phyloP scores from a whole-genome alignment of 1,140 invertebrate species.

The Drosophila sproati region DNA sequence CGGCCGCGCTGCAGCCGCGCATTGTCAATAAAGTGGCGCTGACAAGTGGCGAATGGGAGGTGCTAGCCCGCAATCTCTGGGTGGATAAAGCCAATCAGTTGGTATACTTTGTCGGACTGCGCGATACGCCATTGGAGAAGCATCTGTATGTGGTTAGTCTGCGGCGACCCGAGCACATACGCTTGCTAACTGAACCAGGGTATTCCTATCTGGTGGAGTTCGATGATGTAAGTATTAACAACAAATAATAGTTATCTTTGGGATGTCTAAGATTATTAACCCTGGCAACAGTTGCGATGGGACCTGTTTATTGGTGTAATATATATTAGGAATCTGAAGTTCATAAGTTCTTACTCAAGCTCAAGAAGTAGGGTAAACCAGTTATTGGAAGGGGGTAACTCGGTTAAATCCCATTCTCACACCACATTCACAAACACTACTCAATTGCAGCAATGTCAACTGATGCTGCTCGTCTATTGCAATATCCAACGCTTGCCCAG shows the following conservation, averaged over 20 bases:
- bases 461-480: conserved; percentile 95
- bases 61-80: conserved; percentile 91
- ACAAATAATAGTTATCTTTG: neutral
- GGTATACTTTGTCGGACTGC: conserved; percentile 93
- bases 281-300: too few relatives aligned
- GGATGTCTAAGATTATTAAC: too few relatives aligned
- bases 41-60: conserved; percentile 93
- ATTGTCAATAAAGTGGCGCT: conserved; percentile 86
- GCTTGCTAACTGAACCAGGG: conserved; percentile 90
- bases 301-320: too few relatives aligned
- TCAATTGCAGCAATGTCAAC: conserved; percentile 89
- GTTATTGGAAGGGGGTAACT: too few relatives aligned
- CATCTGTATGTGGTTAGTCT: conserved; percentile 93
- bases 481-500: conserved; percentile 92
- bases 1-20: conserved; percentile 66
- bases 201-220: conserved; percentile 93
- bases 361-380: too few relatives aligned
- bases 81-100: conserved; percentile 89
- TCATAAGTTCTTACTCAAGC: too few relatives aligned
- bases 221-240: conserved; percentile 87
- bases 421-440: neutral
- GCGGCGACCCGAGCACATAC: conserved; percentile 87
- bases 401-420: too few relatives aligned
- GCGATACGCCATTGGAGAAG: conserved; percentile 92
- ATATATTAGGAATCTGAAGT: too few relatives aligned